Conservation (phyloP, 2,113 vertebrate species). For the Aythya baeri region DNA sequence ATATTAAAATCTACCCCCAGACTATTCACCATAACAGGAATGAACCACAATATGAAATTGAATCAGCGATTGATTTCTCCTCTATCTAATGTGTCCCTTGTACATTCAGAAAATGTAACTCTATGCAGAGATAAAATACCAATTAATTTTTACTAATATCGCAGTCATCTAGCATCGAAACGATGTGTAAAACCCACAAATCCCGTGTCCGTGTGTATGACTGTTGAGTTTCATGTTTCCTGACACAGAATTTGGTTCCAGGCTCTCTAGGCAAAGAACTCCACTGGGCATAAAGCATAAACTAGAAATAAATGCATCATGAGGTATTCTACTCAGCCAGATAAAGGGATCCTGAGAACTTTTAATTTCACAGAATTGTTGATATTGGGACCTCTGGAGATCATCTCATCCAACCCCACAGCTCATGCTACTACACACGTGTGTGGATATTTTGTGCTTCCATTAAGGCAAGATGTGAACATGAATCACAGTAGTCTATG, state of each 20-base stretch:
- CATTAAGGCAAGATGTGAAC: background rate
- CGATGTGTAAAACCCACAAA: rapidly evolving
- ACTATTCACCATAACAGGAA: background rate
- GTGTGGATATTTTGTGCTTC: background rate
- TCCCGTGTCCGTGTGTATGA: background rate
- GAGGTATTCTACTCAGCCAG: background rate
- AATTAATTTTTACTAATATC: background rate
- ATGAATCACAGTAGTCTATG: background rate
- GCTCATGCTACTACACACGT: background rate
- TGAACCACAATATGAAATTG: background rate
- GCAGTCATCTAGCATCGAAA: background rate
- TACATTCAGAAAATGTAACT: background rate
- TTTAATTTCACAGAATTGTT: background rate
- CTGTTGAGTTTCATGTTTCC: background rate
- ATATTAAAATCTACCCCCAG: background rate
- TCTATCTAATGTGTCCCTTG: background rate
- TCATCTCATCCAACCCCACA: background rate
- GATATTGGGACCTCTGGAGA: background rate
- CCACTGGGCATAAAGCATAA: background rate
- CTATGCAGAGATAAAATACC: background rate
- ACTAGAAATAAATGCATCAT: rapidly evolving
- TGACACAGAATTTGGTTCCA: background rate
- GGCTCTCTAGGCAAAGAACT: background rate
- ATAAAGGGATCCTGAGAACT: background rate
- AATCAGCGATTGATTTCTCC: background rate